phyloP scores from a whole-genome alignment of 2,797 vertebrate genomes.

The Danio aesculapii region DNA sequence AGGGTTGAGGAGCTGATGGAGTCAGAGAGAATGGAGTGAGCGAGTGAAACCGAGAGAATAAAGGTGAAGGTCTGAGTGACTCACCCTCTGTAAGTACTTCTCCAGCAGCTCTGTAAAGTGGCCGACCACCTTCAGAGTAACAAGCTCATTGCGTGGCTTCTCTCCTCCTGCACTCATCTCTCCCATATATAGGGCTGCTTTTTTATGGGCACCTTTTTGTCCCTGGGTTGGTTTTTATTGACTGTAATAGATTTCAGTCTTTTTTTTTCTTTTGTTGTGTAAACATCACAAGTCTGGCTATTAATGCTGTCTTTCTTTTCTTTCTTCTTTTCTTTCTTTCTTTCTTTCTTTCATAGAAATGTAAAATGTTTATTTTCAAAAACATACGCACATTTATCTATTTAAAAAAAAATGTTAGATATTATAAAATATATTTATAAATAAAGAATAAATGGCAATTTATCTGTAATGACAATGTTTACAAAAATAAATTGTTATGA shows the following conservation, averaged over 20 bases:
- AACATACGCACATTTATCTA: too few relatives aligned
- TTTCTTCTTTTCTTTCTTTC: too few relatives aligned
- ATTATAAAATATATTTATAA: too few relatives aligned
- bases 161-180: constrained; percentile 55
- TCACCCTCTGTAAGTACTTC: constrained; percentile 60
- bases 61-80: constrained; percentile 62
- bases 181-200: constrained; percentile 12
- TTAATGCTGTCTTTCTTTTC: too few relatives aligned
- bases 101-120: constrained; percentile 61
- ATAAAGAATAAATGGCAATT: too few relatives aligned
- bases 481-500: too few relatives aligned
- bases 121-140: constrained; percentile 64
- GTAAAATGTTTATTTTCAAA: too few relatives aligned
- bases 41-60: constrained; percentile 58
- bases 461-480: too few relatives aligned
- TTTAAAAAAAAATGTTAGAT: too few relatives aligned
- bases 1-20: constrained; percentile 58
- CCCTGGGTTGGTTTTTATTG: not conserved
- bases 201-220: not conserved
- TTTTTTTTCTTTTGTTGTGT: not conserved
- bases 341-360: too few relatives aligned
- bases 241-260: not conserved
- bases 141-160: constrained; percentile 61
- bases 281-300: too few relatives aligned
- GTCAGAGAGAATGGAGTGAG: constrained; percentile 49